phyloP scores from a whole-genome alignment of 1,140 invertebrate genomes.

The Drosophila jambulina region DNA sequence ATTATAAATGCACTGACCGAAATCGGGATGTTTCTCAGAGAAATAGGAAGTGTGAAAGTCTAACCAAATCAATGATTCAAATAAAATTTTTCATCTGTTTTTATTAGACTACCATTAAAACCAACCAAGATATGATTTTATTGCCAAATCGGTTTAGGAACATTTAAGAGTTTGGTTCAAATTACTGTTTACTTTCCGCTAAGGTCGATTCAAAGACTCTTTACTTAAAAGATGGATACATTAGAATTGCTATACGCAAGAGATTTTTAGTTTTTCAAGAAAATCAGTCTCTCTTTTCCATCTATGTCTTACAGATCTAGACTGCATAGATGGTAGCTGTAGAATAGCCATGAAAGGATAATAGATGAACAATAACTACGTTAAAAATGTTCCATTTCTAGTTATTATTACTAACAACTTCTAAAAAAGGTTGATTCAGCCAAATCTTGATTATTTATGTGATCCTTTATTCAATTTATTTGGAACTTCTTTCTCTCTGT shows the following conservation, averaged over 20 bases:
- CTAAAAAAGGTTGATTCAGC: no score
- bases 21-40: not conserved
- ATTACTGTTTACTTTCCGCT: not conserved
- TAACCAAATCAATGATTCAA: not conserved
- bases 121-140: not conserved
- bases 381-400: not conserved
- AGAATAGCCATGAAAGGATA: not conserved
- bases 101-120: not conserved
- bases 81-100: rapidly evolving
- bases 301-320: not conserved
- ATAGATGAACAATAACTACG: not conserved
- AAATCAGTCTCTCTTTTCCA: not conserved
- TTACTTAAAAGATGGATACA: not conserved
- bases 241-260: not conserved
- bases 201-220: not conserved
- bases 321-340: no score
- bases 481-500: not conserved
- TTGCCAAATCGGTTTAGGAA: not conserved
- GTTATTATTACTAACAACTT: no score
- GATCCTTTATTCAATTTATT: no score
- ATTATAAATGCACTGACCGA: slow-evolving; percentile 49
- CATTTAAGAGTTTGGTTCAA: not conserved
- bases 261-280: not conserved
- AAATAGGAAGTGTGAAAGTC: not conserved
- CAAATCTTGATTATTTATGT: not conserved